A percentile compares a stretch with the other conserved stretches of the same genome.
Evolutionary conservation across 2,888 invertebrate genomes (phyloP).

Genomic region (Tenthredo distinguenda): DNA sequence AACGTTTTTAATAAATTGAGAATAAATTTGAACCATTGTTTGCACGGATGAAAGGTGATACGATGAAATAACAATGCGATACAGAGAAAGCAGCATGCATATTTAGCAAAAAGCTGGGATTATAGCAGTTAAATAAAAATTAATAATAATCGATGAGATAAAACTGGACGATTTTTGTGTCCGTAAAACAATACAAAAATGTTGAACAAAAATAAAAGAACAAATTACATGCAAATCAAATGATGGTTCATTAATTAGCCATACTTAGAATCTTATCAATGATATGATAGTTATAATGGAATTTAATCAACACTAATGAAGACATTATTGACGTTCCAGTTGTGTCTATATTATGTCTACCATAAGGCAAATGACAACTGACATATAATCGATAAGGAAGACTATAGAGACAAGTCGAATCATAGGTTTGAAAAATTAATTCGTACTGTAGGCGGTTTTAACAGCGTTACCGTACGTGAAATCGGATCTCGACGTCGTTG

Average conservation of each 20-base stretch:
- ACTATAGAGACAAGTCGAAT: background rate
- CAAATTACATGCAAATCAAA: no score
- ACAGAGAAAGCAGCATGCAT: constrained; percentile 12
- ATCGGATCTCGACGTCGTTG: background rate
- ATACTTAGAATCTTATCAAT: no score
- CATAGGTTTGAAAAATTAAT: background rate
- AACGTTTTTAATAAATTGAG: background rate
- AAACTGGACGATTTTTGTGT: no score
- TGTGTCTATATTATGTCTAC: background rate
- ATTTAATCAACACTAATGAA: no score
- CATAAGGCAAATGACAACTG: background rate
- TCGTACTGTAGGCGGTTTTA: background rate
- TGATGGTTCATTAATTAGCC: no score
- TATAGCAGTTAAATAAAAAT: background rate
- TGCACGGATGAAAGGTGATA: background rate
- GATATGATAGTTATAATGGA: no score
- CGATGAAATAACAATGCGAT: background rate
- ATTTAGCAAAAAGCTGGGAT: background rate
- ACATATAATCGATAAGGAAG: background rate
- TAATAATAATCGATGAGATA: no score
- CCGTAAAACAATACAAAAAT: no score
- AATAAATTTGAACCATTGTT: background rate
- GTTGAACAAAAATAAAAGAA: no score
- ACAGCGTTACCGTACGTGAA: background rate
- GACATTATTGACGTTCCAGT: background rate